phyloP scores from a whole-genome alignment of 2,113 vertebrate genomes.

The Oreochromis aureus region DNA sequence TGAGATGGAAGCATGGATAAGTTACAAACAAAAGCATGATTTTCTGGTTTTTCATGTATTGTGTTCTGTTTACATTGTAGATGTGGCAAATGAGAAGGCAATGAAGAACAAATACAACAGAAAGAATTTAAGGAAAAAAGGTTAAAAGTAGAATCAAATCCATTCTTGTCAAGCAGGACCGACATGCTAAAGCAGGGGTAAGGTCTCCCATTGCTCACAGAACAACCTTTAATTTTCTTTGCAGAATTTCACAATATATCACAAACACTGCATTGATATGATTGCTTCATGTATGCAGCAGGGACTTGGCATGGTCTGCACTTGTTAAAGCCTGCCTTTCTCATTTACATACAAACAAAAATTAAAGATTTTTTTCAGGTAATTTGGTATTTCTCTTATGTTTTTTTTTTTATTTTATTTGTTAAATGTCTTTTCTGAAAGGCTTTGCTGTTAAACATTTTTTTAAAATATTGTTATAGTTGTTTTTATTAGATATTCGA shows the following conservation, averaged over 20 bases:
- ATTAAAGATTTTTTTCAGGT: not conserved
- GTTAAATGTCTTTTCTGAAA: not conserved
- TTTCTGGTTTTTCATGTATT: not conserved
- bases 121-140: not conserved
- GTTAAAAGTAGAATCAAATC: not conserved
- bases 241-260: not conserved
- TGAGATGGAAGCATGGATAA: not conserved
- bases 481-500: not conserved
- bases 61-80: not conserved
- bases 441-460: not conserved
- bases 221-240: not conserved
- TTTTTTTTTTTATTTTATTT: not conserved
- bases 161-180: not conserved
- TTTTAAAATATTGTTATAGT: not conserved
- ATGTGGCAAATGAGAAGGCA: not conserved
- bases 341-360: not conserved
- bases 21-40: not conserved
- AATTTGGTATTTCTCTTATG: not conserved
- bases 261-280: not conserved
- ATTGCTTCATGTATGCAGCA: not conserved
- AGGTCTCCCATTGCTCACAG: not conserved
- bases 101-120: not conserved
- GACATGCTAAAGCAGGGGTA: not conserved
- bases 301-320: not conserved
- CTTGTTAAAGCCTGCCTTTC: not conserved